A percentile compares a stretch with the other conserved stretches of the same genome.
These are phyloP conservation scores for Hyppa rectilinea DNA, from an alignment of 2,888 invertebrate genomes.

Conservation along the genomic window DNA sequence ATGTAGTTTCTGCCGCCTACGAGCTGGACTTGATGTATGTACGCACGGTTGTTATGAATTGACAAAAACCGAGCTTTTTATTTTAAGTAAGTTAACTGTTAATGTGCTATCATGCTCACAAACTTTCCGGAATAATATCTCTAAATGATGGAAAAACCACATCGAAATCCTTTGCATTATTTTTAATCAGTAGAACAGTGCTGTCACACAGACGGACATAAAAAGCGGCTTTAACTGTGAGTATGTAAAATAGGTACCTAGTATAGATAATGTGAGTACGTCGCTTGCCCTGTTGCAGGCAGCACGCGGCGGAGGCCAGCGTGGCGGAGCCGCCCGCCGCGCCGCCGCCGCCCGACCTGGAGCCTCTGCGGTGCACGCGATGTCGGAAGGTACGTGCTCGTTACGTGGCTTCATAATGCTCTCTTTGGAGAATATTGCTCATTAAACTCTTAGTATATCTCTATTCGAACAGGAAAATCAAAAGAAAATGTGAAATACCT, in stretches of 20 bases:
- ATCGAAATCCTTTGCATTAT: not conserved
- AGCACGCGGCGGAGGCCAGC: slow-evolving; percentile 70
- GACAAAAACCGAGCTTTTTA: not conserved
- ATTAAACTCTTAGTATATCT: not conserved
- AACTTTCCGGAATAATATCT: not conserved
- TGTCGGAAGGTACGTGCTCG: slow-evolving; percentile 77
- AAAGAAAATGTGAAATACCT: not conserved
- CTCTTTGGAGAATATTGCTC: too few relatives aligned
- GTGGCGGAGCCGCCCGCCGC: slow-evolving; percentile 67
- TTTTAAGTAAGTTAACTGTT: not conserved
- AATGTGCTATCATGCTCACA: not conserved
- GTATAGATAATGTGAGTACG: not conserved
- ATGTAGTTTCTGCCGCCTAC: not conserved
- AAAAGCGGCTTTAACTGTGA: not conserved
- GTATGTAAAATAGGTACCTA: too few relatives aligned
- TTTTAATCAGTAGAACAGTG: too few relatives aligned
- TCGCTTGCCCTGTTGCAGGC: slow-evolving; percentile 65
- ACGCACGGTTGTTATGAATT: not conserved
- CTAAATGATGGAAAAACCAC: not conserved
- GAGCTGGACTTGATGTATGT: not conserved
- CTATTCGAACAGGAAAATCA: not conserved
- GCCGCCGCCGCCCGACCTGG: slow-evolving; percentile 75
- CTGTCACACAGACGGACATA: not conserved
- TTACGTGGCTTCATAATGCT: not conserved
- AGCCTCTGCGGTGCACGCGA: slow-evolving; percentile 77